Evolutionary conservation across 2,888 invertebrate species (phyloP).

Genomic region (Steinernema carpocapsae): DNA sequence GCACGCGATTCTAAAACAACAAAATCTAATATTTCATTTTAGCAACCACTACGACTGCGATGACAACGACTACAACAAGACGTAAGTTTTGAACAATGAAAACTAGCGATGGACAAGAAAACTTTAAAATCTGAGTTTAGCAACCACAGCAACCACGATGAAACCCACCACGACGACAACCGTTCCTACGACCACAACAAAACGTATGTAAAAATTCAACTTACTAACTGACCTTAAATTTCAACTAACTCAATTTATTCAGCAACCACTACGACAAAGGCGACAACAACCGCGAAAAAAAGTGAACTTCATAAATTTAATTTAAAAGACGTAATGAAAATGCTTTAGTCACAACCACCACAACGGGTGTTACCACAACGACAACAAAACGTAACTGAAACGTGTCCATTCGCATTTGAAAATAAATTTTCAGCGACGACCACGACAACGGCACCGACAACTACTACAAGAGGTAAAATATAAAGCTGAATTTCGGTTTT

Average conservation of each 20-base stretch:
- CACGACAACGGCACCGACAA: not conserved
- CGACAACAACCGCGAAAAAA: not conserved
- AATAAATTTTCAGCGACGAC: not conserved
- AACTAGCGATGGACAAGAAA: not conserved
- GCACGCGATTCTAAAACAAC: no score
- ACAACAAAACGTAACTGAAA: not conserved
- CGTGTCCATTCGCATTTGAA: not conserved
- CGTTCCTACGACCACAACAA: not conserved
- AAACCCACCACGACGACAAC: not conserved
- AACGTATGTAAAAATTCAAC: no score
- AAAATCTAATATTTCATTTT: no score
- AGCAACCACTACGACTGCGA: no score
- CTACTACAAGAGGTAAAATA: not conserved
- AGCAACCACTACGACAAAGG: not conserved
- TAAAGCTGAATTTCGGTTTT: not conserved
- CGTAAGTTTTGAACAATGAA: no score
- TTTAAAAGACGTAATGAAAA: no score
- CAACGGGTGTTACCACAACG: not conserved
- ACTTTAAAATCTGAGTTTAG: not conserved
- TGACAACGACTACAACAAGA: not conserved
- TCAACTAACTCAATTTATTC: not conserved
- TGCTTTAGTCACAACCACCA: not conserved
- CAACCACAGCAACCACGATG: not conserved
- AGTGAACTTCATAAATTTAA: no score
- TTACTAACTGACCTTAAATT: no score